Evolutionary conservation across 2,888 invertebrate genomes (phyloP).

Genomic region (Labia minor): DNA sequence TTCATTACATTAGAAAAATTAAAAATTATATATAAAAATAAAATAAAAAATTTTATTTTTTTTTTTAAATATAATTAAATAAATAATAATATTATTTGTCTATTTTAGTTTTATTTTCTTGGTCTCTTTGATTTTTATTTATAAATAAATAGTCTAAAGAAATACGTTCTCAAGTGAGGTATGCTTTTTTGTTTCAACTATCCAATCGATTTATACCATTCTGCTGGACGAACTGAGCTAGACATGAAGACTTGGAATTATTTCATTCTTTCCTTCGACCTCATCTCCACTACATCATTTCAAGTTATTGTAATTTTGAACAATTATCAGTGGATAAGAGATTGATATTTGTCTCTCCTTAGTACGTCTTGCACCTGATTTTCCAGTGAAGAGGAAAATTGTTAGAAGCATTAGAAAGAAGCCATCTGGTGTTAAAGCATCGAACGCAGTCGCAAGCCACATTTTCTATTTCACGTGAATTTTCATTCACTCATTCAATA

Average conservation of each 20-base stretch:
- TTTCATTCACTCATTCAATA: not conserved
- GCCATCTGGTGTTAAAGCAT: not conserved
- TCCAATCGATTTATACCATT: not conserved
- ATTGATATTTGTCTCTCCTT: not conserved
- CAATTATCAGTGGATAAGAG: not conserved
- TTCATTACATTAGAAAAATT: too few species aligned
- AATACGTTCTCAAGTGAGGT: not conserved
- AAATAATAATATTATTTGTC: not conserved
- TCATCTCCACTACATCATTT: not conserved
- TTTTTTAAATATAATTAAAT: not conserved
- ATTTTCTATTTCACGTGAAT: not conserved
- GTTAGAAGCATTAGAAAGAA: not conserved
- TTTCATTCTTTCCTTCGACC: not conserved
- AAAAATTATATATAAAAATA: not conserved
- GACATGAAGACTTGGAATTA: not conserved
- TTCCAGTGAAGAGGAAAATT: not conserved
- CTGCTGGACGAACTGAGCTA: not conserved
- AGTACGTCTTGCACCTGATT: not conserved
- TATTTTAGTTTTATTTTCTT: not conserved
- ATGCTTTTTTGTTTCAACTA: not conserved
- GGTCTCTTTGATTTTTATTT: not conserved
- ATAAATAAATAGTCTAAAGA: not conserved
- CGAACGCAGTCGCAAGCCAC: not conserved
- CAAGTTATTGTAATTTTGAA: not conserved
- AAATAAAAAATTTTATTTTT: not conserved